phyloP scores from a whole-genome alignment of 2,113 vertebrate species.

The Amazona guildingii region DNA sequence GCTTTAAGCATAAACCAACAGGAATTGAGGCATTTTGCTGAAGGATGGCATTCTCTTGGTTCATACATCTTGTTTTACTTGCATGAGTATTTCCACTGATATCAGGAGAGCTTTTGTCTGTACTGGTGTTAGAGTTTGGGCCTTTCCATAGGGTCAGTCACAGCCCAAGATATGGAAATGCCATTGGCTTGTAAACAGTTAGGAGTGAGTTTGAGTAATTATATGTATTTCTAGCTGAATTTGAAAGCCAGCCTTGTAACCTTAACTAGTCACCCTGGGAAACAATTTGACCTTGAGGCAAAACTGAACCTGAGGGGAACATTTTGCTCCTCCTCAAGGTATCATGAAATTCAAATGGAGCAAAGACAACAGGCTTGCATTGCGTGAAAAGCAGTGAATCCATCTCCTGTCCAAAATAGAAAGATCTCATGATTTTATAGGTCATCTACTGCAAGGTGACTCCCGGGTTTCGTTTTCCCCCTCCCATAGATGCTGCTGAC shows the following conservation, averaged over 20 bases:
- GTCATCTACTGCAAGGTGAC: background rate
- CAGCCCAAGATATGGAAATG: background rate
- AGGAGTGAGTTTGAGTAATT: background rate
- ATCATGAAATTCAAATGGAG: background rate
- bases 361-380: background rate
- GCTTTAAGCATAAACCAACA: background rate
- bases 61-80: background rate
- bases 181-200: background rate
- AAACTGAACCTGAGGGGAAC: background rate
- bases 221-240: background rate
- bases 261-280: background rate
- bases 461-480: background rate
- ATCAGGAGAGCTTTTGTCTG: background rate
- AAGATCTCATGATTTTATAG: background rate
- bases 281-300: background rate
- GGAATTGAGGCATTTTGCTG: background rate
- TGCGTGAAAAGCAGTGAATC: rapidly evolving
- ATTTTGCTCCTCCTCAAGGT: background rate
- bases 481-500: background rate
- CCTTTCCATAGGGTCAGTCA: background rate
- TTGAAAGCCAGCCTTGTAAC: background rate
- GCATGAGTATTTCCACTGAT: background rate
- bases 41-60: background rate
- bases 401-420: background rate
- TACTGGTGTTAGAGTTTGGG: background rate